Evolutionary conservation across 2,113 vertebrate species (phyloP).

Genomic region (Nycticryphes semicollaris): DNA sequence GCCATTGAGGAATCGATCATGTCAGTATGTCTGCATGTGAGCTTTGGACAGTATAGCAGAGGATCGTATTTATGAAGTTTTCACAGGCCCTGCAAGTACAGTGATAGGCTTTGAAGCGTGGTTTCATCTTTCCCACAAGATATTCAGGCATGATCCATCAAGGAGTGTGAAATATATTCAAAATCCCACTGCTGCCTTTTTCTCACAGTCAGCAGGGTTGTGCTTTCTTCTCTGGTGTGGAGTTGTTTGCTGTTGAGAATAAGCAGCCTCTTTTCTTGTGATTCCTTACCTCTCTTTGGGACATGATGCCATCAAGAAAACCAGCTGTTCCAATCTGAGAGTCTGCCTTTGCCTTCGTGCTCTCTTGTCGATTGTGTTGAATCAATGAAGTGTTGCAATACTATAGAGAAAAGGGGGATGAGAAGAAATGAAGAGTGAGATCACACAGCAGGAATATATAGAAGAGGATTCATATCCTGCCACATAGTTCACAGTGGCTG

Average conservation of each 20-base stretch:
- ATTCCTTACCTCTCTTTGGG: constrained; percentile 44
- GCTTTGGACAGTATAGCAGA: background rate
- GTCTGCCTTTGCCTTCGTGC: background rate
- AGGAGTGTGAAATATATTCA: constrained; percentile 41
- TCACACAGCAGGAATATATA: background rate
- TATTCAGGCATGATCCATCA: constrained; percentile 27
- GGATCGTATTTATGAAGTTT: background rate
- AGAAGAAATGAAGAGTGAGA: background rate
- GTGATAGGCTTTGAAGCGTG: background rate
- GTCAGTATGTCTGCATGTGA: background rate
- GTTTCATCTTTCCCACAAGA: constrained; percentile 17
- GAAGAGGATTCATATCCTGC: background rate
- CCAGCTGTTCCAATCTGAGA: constrained; percentile 37
- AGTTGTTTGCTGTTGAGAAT: constrained; percentile 57
- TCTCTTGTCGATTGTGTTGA: background rate
- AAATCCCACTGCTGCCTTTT: constrained; percentile 46
- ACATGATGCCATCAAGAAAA: constrained; percentile 41
- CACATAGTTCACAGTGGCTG: background rate
- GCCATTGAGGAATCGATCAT: background rate
- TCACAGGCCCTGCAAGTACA: background rate
- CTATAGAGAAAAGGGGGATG: background rate
- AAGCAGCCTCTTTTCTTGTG: constrained; percentile 41
- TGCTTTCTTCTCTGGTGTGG: constrained; percentile 33
- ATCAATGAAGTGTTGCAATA: constrained; percentile 39
- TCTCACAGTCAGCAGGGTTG: constrained; percentile 15